phyloP scores from a whole-genome alignment of 2,888 invertebrate species.

The Lutraria lutraria region DNA sequence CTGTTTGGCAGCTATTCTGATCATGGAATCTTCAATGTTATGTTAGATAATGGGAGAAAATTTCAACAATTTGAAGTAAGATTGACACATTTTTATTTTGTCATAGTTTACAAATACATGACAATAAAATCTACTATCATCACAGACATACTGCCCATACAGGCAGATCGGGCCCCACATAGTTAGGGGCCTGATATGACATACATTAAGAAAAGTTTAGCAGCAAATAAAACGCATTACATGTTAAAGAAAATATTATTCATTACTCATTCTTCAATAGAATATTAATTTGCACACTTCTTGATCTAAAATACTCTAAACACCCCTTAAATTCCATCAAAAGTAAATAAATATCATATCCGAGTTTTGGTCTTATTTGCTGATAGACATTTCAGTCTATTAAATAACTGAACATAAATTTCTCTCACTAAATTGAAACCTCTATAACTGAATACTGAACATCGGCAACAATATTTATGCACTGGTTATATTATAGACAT shows the following conservation, averaged over 20 bases:
- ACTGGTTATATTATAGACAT: slow-evolving; percentile 7
- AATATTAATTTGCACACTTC: not conserved
- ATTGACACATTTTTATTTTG: slow-evolving; percentile 69
- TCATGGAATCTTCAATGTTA: too few species aligned
- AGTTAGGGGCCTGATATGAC: slow-evolving; percentile 44
- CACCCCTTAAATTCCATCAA: not conserved
- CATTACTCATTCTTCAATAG: not conserved
- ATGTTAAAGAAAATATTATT: not conserved
- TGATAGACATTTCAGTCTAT: slow-evolving; percentile 38
- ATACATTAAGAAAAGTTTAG: slow-evolving; percentile 37
- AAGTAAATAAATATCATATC: not conserved
- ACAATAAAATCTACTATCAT: slow-evolving; percentile 68
- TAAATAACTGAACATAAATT: slow-evolving; percentile 36
- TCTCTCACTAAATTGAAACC: slow-evolving; percentile 31
- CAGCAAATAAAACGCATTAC: slow-evolving; percentile 35
- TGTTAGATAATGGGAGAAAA: not conserved
- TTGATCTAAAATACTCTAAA: not conserved
- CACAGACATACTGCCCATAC: slow-evolving; percentile 61
- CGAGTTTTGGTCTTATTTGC: slow-evolving; percentile 24
- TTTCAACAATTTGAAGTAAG: slow-evolving; percentile 23
- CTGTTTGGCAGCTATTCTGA: too few species aligned
- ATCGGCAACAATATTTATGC: slow-evolving; percentile 29
- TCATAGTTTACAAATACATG: slow-evolving; percentile 66
- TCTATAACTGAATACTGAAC: slow-evolving; percentile 40
- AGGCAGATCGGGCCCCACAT: slow-evolving; percentile 39